Base-by-base conservation (phyloP, 2,113 vertebrate species). In the Oncorhynchus clarkii region DNA sequence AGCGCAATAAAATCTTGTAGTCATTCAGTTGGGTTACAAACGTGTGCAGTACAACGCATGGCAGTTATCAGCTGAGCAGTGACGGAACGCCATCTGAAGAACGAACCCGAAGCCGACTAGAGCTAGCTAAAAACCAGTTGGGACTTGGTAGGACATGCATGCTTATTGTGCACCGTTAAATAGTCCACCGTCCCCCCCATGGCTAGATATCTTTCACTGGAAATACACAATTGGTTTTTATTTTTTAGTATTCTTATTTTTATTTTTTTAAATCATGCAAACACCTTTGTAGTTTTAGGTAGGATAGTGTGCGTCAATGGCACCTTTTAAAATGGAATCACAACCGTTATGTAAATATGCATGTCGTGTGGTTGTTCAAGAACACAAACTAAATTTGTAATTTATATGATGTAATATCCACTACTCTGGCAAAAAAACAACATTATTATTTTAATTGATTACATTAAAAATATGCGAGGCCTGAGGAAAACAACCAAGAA, bases 51-150 rank as follows among this genome's bases (percentile, higher is more conserved):
- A 94, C 93, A 95, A 95, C 96, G 96, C 96, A 96, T 96, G 97
- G 97, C 97, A 97, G 96, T 97, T 95, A 95, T 97, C 94, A 97
- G 97, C 97, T 98, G 96, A 98, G 96, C 96, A 94, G 90, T 93
- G 93, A 94, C 51, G 14, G 92, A 93, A 94, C 92, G 91, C 93
- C 86, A 88, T 92, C 90, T 45, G 39, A 45, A 88, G 91, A 93
- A 94, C 51, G 4, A 16, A 54, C 93, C 88, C 93, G 89, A 95
- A 95, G 94, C 95, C 93, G 95, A 96, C 94, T 89, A 92, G 91
- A 95, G 92, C 95, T 94, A 95, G 92, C 94, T 94, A 93, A 85
- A 11, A 93, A 94, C 93, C 94, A 92, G 93, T 94, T 92, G 93
- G 93, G 94, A 94, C 93, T 93, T 94, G 94, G 94, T 90, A 88